Evolutionary conservation across 2,797 vertebrate genomes (phyloP).

Genomic region (Leptodactylus fallax): DNA sequence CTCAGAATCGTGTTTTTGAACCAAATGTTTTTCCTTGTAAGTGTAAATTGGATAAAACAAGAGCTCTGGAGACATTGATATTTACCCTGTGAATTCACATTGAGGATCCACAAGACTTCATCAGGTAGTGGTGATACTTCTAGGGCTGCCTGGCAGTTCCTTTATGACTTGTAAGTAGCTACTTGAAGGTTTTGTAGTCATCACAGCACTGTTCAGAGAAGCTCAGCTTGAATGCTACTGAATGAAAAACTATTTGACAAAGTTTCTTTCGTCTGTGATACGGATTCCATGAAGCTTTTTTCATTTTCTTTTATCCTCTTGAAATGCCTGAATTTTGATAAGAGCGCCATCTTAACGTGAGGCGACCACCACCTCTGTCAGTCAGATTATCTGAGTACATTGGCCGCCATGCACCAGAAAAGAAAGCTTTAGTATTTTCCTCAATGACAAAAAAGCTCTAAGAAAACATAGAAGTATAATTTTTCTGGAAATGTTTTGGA

Average conservation of each 20-base stretch:
- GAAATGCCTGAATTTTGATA: not conserved
- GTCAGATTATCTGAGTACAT: not conserved
- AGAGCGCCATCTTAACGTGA: not conserved
- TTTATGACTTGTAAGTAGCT: not conserved
- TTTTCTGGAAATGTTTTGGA: too few species aligned
- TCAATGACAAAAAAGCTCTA: too few species aligned
- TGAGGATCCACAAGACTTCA: not conserved
- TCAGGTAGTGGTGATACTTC: not conserved
- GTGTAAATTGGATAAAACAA: not conserved
- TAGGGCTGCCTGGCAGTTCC: not conserved
- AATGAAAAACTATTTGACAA: not conserved
- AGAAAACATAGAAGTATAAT: too few species aligned
- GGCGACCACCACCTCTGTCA: not conserved
- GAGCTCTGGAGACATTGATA: not conserved
- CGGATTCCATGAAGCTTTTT: not conserved
- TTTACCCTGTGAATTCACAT: not conserved
- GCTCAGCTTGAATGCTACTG: not conserved
- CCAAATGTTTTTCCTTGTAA: not conserved
- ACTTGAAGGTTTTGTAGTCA: not conserved
- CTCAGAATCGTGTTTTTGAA: not conserved
- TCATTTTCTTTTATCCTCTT: not conserved
- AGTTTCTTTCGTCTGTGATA: not conserved
- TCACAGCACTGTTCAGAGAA: not conserved
- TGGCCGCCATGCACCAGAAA: not conserved
- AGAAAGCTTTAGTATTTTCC: too few species aligned